Evolutionary conservation across 37 sponge, comb jelly and placozoan genomes (phyloP).

Genomic region (Mnemiopsis leidyi): DNA sequence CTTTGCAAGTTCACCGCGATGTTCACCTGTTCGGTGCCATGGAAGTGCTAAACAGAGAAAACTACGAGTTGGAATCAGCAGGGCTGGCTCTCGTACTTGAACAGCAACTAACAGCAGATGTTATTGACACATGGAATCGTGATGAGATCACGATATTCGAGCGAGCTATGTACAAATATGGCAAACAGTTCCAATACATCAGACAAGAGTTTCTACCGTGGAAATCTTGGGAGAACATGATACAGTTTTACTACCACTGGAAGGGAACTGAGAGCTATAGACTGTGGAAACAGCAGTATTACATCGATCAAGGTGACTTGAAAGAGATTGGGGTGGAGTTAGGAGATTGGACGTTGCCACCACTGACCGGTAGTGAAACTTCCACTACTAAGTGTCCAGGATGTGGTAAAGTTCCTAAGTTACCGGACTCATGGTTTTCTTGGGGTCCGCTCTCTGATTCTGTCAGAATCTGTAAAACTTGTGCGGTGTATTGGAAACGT

Average conservation of each 20-base stretch:
- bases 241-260: slow-evolving; percentile 48
- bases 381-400: neutral
- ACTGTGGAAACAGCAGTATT: neutral
- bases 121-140: neutral
- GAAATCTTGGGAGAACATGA: neutral
- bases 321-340: neutral
- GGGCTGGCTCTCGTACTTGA: neutral
- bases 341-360: neutral
- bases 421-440: neutral
- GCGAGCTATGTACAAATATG: neutral
- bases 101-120: neutral
- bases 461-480: neutral
- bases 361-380: neutral
- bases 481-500: slow-evolving; percentile 11
- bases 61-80: neutral
- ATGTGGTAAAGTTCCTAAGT: neutral
- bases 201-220: slow-evolving; percentile 52
- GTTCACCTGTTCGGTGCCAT: neutral
- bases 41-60: neutral
- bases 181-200: slow-evolving; percentile 45
- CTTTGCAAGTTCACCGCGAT: neutral
- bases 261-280: neutral
- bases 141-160: slow-evolving; percentile 57
- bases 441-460: neutral
- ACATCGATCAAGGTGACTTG: neutral